Conservation (phyloP, 2,113 vertebrate species). For the Picathartes gymnocephalus region DNA sequence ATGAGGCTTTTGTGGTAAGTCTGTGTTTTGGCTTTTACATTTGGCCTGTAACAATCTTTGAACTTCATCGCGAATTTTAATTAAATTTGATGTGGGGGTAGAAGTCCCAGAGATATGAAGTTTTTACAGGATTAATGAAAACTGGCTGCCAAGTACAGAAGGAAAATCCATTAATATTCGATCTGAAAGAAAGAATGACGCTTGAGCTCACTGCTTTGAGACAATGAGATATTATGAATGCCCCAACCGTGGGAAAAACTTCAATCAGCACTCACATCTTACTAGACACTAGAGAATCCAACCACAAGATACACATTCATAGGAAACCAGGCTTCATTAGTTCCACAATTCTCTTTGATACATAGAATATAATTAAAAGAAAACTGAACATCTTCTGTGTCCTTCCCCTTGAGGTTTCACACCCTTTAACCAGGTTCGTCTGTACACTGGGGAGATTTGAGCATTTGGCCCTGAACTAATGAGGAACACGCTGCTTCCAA, state of each 20-base stretch:
- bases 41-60: not conserved
- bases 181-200: constrained; percentile 18
- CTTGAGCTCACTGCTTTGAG: constrained; percentile 19
- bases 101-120: not conserved
- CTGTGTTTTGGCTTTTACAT: not conserved
- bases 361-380: constrained; percentile 48
- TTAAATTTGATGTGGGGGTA: constrained; percentile 14
- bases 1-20: not conserved
- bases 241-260: constrained; percentile 64
- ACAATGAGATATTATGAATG: constrained; percentile 57
- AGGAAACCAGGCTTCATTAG: constrained; percentile 51
- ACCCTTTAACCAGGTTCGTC: constrained; percentile 1
- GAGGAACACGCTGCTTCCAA: not conserved
- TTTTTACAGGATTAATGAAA: constrained; percentile 37
- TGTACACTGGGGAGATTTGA: not conserved
- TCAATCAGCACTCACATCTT: constrained; percentile 55
- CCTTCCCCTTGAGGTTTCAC: constrained; percentile 53
- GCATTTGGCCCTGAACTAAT: constrained; percentile 1
- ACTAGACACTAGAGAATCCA: constrained; percentile 35
- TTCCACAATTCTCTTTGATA: constrained; percentile 38
- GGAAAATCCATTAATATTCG: constrained; percentile 14
- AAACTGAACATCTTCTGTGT: constrained; percentile 21
- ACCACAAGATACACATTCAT: constrained; percentile 53
- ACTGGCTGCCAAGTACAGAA: constrained; percentile 1
- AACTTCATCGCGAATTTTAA: not conserved